These are phyloP conservation scores for Lathamus discolor DNA, from an alignment of 2,113 vertebrate species.

Conservation along the genomic window DNA sequence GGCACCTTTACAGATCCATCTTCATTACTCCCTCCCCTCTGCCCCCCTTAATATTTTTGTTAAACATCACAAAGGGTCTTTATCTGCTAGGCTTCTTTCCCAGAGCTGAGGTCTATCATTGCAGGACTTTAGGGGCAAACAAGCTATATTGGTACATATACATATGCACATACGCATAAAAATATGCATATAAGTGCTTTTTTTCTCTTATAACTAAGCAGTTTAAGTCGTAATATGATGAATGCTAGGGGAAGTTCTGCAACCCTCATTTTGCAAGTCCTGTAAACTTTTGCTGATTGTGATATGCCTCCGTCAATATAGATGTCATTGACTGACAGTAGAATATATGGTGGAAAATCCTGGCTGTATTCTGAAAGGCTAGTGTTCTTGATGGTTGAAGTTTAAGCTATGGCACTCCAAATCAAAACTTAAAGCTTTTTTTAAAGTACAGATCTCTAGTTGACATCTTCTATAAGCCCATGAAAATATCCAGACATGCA, in stretches of 20 bases:
- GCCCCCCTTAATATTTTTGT: not conserved
- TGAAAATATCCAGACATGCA: not conserved
- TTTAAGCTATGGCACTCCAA: not conserved
- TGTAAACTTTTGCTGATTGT: not conserved
- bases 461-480: not conserved
- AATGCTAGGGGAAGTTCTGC: not conserved
- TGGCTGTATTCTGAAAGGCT: rapidly evolving
- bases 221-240: not conserved
- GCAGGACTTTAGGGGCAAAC: not conserved
- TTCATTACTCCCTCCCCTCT: not conserved
- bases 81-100: not conserved
- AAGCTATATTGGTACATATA: not conserved
- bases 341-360: not conserved
- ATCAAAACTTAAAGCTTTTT: not conserved
- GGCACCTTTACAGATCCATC: not conserved
- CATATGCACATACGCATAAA: no score
- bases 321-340: not conserved
- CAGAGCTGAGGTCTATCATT: not conserved
- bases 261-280: not conserved
- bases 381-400: not conserved
- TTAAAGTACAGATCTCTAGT: not conserved
- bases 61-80: not conserved
- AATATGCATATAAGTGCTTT: not conserved
- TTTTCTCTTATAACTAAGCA: not conserved
- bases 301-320: not conserved